Evolutionary conservation across 2,797 vertebrate species (phyloP), one percentile per base, ranked within the genome.

Genomic region (Limosa lapponica): DNA sequence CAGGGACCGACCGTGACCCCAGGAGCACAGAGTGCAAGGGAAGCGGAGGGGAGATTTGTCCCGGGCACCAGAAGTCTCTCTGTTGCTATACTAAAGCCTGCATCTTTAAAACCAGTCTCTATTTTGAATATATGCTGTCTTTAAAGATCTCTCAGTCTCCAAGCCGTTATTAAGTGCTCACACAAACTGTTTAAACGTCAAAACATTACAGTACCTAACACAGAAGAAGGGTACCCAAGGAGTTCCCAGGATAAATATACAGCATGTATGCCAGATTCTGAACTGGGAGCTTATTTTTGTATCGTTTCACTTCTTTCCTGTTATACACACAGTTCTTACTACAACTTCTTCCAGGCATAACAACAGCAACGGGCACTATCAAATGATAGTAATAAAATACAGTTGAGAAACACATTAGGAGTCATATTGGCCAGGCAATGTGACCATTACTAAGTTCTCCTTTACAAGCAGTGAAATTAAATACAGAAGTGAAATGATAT

Each of bases 1-100:
- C 11, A n/a, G n/a, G 30, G 27, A 25, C 10, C 2, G 4, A 9
- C 16, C 1, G 0, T 0, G 13, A 11, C 2, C 16, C 7, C 48
- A 6, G 41, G 24, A 66, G 15, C 69, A 22, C 30, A 0, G 7
- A n/a, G 27, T 1, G 62, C 30, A 7, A 9, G 23, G 19, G 22
- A 25, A 44, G 49, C 1, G 8, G 32, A 44, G 32, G 32, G 23
- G 30, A 30, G 28, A 10, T 6, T 44, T 64, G 49, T 13, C 41
- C 36, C 0, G 0, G 32, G 37, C 34, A 30, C 23, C 32, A 39
- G 18, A 19, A 6, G 2, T 11, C 30, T 18, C 62, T 36, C 30
- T 5, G 6, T 5, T 15, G 18, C 41, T 27, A 0, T 2, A 2
- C 24, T 22, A 30, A 30, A 67, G 10, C 37, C n/a, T 5, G 20